A percentile compares a stretch with the other conserved stretches of the same genome.
Evolutionary conservation across 1,140 invertebrate species (phyloP).

Genomic region (Cephus cinctus): DNA sequence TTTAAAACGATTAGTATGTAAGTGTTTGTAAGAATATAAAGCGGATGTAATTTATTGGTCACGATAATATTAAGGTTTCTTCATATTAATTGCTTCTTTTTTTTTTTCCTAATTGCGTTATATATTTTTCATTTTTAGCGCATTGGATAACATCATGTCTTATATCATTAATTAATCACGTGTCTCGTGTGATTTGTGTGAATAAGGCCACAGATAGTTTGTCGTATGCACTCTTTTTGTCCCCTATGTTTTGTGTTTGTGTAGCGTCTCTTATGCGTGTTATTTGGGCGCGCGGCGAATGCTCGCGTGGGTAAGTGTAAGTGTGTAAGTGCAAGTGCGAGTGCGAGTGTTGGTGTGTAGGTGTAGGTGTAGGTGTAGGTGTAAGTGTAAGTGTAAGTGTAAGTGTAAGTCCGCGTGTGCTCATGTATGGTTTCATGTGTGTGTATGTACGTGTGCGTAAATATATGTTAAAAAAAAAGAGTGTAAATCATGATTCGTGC

Average conservation of each 20-base stretch:
- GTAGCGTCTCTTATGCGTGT: not conserved
- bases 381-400: not conserved
- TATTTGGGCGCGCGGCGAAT: not conserved
- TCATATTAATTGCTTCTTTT: not conserved
- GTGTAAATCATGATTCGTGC: too few relatives aligned
- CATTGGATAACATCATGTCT: not conserved
- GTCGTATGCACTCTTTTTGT: not conserved
- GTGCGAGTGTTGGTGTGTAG: not conserved
- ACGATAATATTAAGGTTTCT: not conserved
- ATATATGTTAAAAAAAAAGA: not conserved
- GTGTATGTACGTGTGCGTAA: not conserved
- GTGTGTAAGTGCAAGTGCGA: not conserved
- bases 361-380: too few relatives aligned
- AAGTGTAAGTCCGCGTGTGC: not conserved
- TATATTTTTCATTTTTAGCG: not conserved
- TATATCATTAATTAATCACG: too few relatives aligned
- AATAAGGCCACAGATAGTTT: not conserved
- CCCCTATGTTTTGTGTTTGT: not conserved
- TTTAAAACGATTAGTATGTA: not conserved
- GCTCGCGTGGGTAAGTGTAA: too few relatives aligned
- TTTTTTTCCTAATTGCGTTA: not conserved
- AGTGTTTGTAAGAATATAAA: slow-evolving; percentile 4
- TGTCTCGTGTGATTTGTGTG: not conserved
- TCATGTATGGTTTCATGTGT: not conserved
- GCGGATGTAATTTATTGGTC: slow-evolving; percentile 1